Conservation (phyloP, 1,140 invertebrate species). For the Epicauta chinensis region DNA sequence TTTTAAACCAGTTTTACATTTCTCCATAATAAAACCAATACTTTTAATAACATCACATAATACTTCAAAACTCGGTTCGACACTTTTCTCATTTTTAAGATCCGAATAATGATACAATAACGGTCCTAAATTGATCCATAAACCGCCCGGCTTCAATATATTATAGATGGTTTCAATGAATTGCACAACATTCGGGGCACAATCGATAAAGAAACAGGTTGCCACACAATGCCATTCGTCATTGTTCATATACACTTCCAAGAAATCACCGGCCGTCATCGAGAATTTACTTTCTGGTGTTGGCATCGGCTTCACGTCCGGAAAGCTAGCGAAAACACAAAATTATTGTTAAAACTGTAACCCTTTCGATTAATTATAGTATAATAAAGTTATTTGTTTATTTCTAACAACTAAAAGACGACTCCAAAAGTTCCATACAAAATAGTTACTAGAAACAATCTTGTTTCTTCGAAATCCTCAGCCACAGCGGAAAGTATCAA, state of each 20-base stretch:
- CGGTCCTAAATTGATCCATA: constrained; percentile 90
- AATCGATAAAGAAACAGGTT: constrained; percentile 98
- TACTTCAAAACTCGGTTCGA: constrained; percentile 90
- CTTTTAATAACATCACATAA: constrained; percentile 74
- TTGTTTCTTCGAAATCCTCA: too few relatives aligned
- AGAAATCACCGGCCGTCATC: constrained; percentile 93
- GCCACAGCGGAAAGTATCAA: too few relatives aligned
- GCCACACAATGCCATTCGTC: constrained; percentile 88
- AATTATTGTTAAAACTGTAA: background rate
- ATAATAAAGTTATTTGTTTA: too few relatives aligned
- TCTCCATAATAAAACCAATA: constrained; percentile 83
- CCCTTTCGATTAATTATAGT: too few relatives aligned
- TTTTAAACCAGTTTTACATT: constrained; percentile 61
- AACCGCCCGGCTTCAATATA: constrained; percentile 81
- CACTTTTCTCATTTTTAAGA: constrained; percentile 79
- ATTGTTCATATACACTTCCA: constrained; percentile 59
- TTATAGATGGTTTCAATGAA: constrained; percentile 93
- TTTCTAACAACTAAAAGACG: too few relatives aligned
- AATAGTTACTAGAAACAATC: too few relatives aligned
- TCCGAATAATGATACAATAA: constrained; percentile 89
- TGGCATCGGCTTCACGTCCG: constrained; percentile 78
- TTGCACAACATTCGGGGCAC: constrained; percentile 90
- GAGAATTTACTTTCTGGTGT: constrained; percentile 72
- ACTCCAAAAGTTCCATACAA: too few relatives aligned
- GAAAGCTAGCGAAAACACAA: constrained; percentile 54